These are phyloP conservation scores for Sciurus carolinensis DNA, from an alignment of 2,797 vertebrate species.

Conservation along the genomic window DNA sequence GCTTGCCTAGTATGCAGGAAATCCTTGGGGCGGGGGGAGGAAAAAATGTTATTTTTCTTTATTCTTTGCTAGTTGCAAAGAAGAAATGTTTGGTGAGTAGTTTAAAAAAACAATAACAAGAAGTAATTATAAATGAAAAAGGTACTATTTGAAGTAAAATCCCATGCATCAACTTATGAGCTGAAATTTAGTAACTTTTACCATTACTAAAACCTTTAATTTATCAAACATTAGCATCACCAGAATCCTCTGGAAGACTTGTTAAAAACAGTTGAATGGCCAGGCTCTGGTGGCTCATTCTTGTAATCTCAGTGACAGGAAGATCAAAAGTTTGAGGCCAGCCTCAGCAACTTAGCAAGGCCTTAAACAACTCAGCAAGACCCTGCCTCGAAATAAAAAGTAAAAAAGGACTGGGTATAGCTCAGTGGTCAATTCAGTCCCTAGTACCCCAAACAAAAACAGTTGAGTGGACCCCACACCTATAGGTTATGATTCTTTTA, in stretches of 20 bases:
- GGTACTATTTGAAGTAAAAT: not conserved
- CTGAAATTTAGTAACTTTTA: not conserved
- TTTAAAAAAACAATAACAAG: not conserved
- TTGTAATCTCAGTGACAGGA: too few relatives aligned
- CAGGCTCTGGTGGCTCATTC: too few relatives aligned
- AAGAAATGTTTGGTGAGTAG: not conserved
- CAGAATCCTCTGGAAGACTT: not conserved
- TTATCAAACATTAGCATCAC: not conserved
- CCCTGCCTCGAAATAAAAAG: not conserved
- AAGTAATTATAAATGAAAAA: slow-evolving; percentile 7
- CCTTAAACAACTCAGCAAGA: not conserved
- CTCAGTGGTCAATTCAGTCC: not conserved
- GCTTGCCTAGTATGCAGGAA: too few relatives aligned
- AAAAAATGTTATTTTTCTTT: not conserved
- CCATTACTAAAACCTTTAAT: not conserved
- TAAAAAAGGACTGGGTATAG: not conserved
- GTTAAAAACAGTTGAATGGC: not conserved
- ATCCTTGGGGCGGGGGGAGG: too few relatives aligned
- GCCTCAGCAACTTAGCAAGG: not conserved
- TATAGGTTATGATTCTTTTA: not conserved
- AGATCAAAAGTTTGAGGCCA: not conserved
- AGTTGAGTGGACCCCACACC: not conserved
- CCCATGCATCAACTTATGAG: not conserved
- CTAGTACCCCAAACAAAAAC: not conserved
- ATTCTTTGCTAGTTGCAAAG: slow-evolving; percentile 3